A percentile compares a stretch with the other conserved stretches of the same genome.
phyloP scores from a whole-genome alignment of 2,797 vertebrate species.

The Enteromius radiatus region DNA sequence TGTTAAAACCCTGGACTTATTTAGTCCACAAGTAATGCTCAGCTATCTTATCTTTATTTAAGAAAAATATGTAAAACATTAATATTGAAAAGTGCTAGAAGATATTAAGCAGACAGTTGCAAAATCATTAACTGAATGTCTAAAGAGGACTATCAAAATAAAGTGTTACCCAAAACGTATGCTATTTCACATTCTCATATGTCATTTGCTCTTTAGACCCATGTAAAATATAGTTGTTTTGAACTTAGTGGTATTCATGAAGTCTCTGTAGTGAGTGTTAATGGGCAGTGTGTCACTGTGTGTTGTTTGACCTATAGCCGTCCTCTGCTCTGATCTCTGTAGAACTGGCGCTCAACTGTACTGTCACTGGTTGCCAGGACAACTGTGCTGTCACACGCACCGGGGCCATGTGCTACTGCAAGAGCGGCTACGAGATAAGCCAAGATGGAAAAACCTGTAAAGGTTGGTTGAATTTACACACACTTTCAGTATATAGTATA shows the following conservation, averaged over 20 bases:
- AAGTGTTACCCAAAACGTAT: not conserved
- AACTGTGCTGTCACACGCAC: constrained; percentile 84
- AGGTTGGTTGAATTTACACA: constrained; percentile 75
- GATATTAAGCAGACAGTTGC: too few species aligned
- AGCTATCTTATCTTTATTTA: not conserved
- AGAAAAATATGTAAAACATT: not conserved
- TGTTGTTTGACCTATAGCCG: constrained; percentile 11
- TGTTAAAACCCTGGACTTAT: not conserved
- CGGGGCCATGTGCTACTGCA: constrained; percentile 90
- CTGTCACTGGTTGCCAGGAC: constrained; percentile 83
- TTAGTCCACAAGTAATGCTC: not conserved
- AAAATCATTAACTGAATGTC: too few species aligned
- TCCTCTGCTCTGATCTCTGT: constrained; percentile 47
- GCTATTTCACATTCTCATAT: not conserved
- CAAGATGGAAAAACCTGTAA: constrained; percentile 88
- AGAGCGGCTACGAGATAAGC: constrained; percentile 87
- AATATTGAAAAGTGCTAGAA: too few species aligned
- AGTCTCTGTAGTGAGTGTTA: not conserved
- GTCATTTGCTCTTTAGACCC: not conserved
- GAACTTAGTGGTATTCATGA: not conserved
- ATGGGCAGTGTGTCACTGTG: not conserved
- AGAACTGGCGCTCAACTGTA: constrained; percentile 87
- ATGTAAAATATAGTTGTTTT: not conserved
- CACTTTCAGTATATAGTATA: too few species aligned
- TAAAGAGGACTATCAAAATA: too few species aligned